Conservation (phyloP, 2,888 invertebrate genomes). For the Vandiemenella viatica region DNA sequence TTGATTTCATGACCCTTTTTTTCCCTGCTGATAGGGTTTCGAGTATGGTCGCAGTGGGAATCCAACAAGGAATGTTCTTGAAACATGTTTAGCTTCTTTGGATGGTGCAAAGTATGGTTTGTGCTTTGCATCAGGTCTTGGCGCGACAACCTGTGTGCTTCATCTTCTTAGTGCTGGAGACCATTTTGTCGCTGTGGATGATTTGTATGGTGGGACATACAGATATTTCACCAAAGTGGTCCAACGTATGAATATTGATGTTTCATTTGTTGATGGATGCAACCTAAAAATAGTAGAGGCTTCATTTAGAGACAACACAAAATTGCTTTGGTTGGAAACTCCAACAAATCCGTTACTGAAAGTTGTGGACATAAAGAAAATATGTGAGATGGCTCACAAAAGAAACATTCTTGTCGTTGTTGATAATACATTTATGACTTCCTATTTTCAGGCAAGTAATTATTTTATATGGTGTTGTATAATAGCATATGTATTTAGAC, state of each 20-base stretch:
- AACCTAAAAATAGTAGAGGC: conserved; percentile 45
- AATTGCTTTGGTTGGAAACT: conserved; percentile 79
- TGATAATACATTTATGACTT: conserved; percentile 87
- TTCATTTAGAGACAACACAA: conserved; percentile 25
- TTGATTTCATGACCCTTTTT: too few species aligned
- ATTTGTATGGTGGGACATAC: conserved; percentile 89
- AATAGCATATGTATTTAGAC: too few species aligned
- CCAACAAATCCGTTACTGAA: conserved; percentile 92
- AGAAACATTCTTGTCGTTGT: conserved; percentile 55
- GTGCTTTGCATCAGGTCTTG: conserved; percentile 81
- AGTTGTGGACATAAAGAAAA: conserved; percentile 68
- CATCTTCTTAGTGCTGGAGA: conserved; percentile 70
- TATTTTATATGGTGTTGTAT: too few species aligned
- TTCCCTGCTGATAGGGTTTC: conserved; percentile 43
- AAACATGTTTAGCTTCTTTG: conserved; percentile 75
- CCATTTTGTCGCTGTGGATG: conserved; percentile 79
- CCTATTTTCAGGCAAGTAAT: conserved; percentile 55
- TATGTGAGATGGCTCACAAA: conserved; percentile 45
- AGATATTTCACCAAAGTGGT: conserved; percentile 41
- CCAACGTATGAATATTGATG: conserved; percentile 51
- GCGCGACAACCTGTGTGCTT: conserved; percentile 60
- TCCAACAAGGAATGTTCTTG: conserved; percentile 77
- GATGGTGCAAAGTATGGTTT: conserved; percentile 78
- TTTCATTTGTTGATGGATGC: conserved; percentile 64
- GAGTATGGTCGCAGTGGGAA: conserved; percentile 92